Base-by-base conservation (phyloP, 2,888 invertebrate species). In the Ephialtes manifestator region DNA sequence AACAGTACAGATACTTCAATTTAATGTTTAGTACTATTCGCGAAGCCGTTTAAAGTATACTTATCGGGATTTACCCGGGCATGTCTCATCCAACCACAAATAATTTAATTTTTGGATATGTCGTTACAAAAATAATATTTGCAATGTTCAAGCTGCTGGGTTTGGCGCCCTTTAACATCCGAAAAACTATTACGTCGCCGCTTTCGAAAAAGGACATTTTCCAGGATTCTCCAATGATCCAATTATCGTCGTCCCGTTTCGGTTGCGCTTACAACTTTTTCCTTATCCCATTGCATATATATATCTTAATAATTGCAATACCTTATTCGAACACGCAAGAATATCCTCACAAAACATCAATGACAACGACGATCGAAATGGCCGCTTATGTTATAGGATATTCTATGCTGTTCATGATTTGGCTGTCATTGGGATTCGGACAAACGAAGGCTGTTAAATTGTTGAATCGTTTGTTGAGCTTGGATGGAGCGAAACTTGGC, bases 221-320 rank as follows among this genome's bases (percentile, higher is more conserved):
- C 20, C 20, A 43, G 7, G 60, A 28, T 24, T 35, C 31, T 1
- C 31, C 70, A 1, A 20, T n/a, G 1, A 39, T 79, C 7, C 13
- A 24, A 63, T 65, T 79, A n/a, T 51, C 60, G 10, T 13, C 39
- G 4, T 79, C 79, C 4, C 55, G 51, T 15, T 7, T 13, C 43
- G 79, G 63, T 24, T 53, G 60, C 46, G n/a, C 31, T n/a, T 79
- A 79, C 63, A 71, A 71, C 8, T 5, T 79, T 13, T 71, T 20
- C 39, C 51, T 79, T 4, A 24, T 71, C 13, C 11, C 11, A 18
- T 39, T 65, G 39, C 39, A 39, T 1, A 1, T 65, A 10, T 65
- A 20, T 13, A 3, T 65, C 1, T 11, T 65, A 11, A 65, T 39
- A 0, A 8, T 65, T 10, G 20, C 11, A 18, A 8, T 65, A 2